These are phyloP conservation scores for Tromatobia lineatoria DNA, from an alignment of 2,888 invertebrate genomes.

Conservation along the genomic window DNA sequence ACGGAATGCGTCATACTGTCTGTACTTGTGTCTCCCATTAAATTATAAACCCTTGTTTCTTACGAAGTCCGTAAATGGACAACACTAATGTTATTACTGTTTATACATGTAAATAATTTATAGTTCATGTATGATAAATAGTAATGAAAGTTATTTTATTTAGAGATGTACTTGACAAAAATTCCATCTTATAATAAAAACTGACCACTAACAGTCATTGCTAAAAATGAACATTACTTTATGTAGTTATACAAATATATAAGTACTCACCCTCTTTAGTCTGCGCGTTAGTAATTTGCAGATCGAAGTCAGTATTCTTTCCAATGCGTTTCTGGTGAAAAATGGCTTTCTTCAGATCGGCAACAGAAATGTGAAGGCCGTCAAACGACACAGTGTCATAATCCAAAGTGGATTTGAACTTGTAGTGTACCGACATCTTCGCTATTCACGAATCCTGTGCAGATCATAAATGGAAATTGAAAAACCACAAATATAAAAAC, in stretches of 20 bases:
- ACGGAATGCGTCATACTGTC: no score
- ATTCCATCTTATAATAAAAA: no score
- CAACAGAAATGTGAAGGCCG: constrained; percentile 98
- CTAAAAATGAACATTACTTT: no score
- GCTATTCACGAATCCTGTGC: constrained; percentile 73
- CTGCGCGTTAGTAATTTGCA: constrained; percentile 98
- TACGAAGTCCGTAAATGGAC: no score
- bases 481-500: not conserved
- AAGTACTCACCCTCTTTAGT: constrained; percentile 95
- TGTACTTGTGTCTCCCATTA: not conserved
- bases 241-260: no score
- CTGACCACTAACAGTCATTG: no score
- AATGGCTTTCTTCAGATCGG: constrained; percentile 97
- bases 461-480: not conserved
- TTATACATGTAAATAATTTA: no score
- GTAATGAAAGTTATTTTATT: no score
- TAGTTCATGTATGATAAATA: no score
- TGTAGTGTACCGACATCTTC: constrained; percentile 98
- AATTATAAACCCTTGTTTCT: not conserved
- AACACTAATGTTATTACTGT: no score
- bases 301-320: constrained; percentile 97
- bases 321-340: constrained; percentile 98
- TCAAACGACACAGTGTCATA: constrained; percentile 99
- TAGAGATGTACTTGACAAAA: no score
- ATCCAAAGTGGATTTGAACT: constrained; percentile 98